Percentiles rank a stretch among this genome's conserved stretches.
These are phyloP conservation scores for Xiphophorus maculatus DNA, from an alignment of 2,113 vertebrate species.

Conservation along the genomic window DNA sequence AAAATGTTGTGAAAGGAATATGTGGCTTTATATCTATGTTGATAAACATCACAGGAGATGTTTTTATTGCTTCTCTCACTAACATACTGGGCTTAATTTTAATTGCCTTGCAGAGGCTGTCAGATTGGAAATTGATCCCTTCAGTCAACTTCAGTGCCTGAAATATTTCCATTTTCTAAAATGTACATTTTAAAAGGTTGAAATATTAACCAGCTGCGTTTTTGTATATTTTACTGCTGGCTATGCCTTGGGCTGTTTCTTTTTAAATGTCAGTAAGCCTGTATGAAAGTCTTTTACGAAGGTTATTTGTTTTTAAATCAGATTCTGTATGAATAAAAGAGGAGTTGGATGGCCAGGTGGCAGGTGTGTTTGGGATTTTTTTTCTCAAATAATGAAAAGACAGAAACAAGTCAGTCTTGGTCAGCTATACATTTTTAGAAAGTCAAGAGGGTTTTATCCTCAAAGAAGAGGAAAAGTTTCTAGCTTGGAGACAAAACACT, in stretches of 20 bases:
- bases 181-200: conserved; percentile 22
- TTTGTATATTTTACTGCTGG: neutral
- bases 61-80: neutral
- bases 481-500: too few relatives aligned
- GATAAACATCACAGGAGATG: neutral
- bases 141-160: neutral
- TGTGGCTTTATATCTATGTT: neutral
- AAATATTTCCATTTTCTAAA: conserved; percentile 23
- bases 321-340: neutral
- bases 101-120: conserved; percentile 34
- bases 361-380: neutral
- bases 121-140: conserved; percentile 30
- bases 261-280: neutral
- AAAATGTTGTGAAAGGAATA: too few relatives aligned
- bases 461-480: neutral
- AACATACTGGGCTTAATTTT: conserved; percentile 22
- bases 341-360: neutral
- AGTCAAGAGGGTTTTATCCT: neutral
- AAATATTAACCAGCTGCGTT: neutral
- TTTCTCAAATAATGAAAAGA: neutral
- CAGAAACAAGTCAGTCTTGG: neutral
- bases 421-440: neutral
- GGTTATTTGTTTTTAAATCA: neutral
- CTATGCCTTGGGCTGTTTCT: neutral
- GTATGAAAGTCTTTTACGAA: neutral